Percentiles rank a stretch among this genome's conserved stretches.
Evolutionary conservation across 2,888 invertebrate species (phyloP).

Genomic region (Ophion ellenae): DNA sequence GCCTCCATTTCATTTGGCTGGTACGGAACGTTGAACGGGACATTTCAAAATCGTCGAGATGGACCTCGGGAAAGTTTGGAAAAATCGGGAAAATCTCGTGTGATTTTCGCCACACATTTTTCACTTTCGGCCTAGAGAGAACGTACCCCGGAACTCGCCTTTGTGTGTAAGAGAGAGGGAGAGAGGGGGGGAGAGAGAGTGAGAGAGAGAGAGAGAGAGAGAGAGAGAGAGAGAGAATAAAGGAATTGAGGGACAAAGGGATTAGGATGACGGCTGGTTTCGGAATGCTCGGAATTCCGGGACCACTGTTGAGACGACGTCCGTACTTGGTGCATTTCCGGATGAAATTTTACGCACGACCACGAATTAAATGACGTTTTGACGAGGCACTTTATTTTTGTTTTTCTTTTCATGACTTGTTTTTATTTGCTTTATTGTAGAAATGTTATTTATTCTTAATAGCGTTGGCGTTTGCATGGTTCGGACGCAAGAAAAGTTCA

Average conservation of each 20-base stretch:
- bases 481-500: too few relatives aligned
- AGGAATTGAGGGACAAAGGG: not conserved
- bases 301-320: constrained; percentile 51
- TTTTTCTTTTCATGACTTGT: not conserved
- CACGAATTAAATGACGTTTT: not conserved
- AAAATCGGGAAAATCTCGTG: not conserved
- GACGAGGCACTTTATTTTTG: not conserved
- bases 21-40: not conserved
- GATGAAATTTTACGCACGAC: not conserved
- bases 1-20: not conserved
- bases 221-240: not conserved
- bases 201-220: not conserved
- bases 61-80: not conserved
- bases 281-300: constrained; percentile 58
- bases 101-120: too few relatives aligned
- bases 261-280: constrained; percentile 19
- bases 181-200: too few relatives aligned
- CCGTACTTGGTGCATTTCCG: constrained; percentile 2
- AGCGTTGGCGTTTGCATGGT: too few relatives aligned
- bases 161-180: not conserved
- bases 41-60: not conserved
- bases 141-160: not conserved
- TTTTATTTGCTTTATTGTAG: too few relatives aligned
- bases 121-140: too few relatives aligned
- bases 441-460: too few relatives aligned